A percentile compares a stretch with the other conserved stretches of the same genome.
Evolutionary conservation across 2,797 vertebrate genomes (phyloP).

Genomic region (Telmatherina bonti): DNA sequence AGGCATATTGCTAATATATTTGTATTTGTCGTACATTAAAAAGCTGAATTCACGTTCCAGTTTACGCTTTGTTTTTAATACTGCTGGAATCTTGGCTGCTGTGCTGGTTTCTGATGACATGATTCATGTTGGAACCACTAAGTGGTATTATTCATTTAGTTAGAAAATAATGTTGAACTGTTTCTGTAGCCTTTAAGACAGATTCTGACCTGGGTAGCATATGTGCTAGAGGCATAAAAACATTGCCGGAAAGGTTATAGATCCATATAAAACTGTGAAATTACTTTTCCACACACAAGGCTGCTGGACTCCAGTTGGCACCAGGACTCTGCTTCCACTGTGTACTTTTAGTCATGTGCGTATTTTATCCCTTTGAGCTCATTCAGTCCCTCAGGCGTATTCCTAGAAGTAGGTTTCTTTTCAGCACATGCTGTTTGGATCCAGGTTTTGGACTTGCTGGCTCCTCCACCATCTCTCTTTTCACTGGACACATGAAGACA

Average conservation of each 20-base stretch:
- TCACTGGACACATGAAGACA: conserved; percentile 1
- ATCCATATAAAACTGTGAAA: conserved; percentile 1
- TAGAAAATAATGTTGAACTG: no score
- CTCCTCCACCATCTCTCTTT: conserved; percentile 14
- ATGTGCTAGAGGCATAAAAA: neutral
- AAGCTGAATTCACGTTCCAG: no score
- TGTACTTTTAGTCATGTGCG: conserved; percentile 37
- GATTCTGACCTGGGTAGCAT: neutral
- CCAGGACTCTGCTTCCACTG: conserved; percentile 18
- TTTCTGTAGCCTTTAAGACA: conserved; percentile 13
- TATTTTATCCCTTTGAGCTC: conserved; percentile 51
- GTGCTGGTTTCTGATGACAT: no score
- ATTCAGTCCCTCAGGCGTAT: conserved; percentile 48
- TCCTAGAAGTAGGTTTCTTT: conserved; percentile 65
- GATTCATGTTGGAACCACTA: no score
- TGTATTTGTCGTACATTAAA: no score
- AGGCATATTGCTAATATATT: no score
- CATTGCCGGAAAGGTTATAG: conserved; percentile 3
- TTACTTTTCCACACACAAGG: conserved; percentile 11
- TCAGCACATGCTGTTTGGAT: conserved; percentile 37
- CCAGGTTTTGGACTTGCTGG: conserved; percentile 15
- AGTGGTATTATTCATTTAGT: no score
- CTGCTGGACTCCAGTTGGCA: conserved; percentile 3
- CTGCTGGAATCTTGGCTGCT: no score
- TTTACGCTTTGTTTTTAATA: no score